A percentile compares a stretch with the other conserved stretches of the same genome.
These are phyloP conservation scores for Potamilus streckersoni DNA, from an alignment of 1,140 invertebrate genomes.

Conservation along the genomic window DNA sequence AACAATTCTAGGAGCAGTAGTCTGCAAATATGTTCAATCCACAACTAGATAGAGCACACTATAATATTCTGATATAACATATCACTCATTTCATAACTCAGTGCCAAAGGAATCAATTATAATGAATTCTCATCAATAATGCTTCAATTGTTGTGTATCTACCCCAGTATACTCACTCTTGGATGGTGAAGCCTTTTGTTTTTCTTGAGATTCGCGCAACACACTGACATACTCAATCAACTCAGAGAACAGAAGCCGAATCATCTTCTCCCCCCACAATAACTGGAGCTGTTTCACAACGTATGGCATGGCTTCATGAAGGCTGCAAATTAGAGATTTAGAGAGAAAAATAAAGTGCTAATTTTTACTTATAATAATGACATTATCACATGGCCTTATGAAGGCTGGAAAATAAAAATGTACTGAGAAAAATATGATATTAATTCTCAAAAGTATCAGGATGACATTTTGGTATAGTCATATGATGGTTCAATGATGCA, in stretches of 20 bases:
- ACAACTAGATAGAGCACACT: no score
- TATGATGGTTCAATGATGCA: slow-evolving; percentile 77
- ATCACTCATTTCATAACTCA: no score
- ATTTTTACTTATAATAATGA: not conserved
- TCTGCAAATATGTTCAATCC: no score
- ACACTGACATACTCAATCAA: slow-evolving; percentile 58
- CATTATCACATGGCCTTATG: not conserved
- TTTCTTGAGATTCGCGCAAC: no score
- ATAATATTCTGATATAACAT: no score
- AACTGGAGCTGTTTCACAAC: slow-evolving; percentile 86
- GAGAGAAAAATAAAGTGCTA: no score
- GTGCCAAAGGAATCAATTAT: no score
- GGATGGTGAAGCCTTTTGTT: slow-evolving; percentile 20
- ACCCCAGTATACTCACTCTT: slow-evolving; percentile 30
- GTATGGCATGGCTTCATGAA: slow-evolving; percentile 84
- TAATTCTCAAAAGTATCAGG: no score
- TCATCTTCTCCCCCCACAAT: slow-evolving; percentile 83
- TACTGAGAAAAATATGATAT: no score
- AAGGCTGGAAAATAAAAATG: not conserved
- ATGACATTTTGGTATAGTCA: slow-evolving; percentile 76
- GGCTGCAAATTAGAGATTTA: slow-evolving; percentile 67
- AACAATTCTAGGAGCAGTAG: no score
- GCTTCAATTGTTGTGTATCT: no score
- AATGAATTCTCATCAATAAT: no score
- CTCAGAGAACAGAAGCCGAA: slow-evolving; percentile 70